Percentiles rank a stretch among this genome's conserved stretches.
Evolutionary conservation across 2,888 invertebrate genomes (phyloP).

Genomic region (Rhagonycha lutea): DNA sequence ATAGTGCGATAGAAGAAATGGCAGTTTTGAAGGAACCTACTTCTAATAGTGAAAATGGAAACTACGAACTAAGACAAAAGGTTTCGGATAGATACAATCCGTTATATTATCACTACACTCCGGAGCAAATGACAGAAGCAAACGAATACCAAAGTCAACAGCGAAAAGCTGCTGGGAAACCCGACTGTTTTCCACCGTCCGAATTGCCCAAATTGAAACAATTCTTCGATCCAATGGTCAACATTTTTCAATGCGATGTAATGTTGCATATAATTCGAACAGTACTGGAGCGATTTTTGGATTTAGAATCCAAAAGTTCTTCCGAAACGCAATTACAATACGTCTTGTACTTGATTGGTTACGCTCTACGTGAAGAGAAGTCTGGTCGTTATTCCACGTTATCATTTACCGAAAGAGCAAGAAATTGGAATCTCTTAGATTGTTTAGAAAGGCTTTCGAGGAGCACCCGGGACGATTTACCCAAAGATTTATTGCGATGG

Average conservation of each 20-base stretch:
- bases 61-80: conserved; percentile 85
- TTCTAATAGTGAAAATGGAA: conserved; percentile 75
- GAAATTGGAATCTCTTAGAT: conserved; percentile 68
- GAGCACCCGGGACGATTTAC: conserved; percentile 79
- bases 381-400: conserved; percentile 77
- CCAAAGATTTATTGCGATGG: conserved; percentile 85
- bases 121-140: conserved; percentile 87
- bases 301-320: conserved; percentile 76
- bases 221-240: conserved; percentile 79
- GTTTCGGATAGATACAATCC: conserved; percentile 88
- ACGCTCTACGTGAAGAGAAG: conserved; percentile 90
- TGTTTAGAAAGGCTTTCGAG: conserved; percentile 73
- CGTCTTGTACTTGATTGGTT: conserved; percentile 88
- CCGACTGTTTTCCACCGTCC: conserved; percentile 89
- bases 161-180: conserved; percentile 73
- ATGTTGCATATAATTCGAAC: conserved; percentile 82
- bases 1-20: conserved; percentile 84
- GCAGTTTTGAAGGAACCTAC: conserved; percentile 85
- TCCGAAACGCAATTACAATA: conserved; percentile 92
- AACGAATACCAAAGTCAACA: conserved; percentile 90
- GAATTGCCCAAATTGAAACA: conserved; percentile 75
- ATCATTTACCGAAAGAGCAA: conserved; percentile 79
- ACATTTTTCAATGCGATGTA: conserved; percentile 86
- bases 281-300: conserved; percentile 75
- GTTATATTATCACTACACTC: conserved; percentile 96